phyloP scores from a whole-genome alignment of 2,797 vertebrate genomes.

The Coregonus ussuriensis region DNA sequence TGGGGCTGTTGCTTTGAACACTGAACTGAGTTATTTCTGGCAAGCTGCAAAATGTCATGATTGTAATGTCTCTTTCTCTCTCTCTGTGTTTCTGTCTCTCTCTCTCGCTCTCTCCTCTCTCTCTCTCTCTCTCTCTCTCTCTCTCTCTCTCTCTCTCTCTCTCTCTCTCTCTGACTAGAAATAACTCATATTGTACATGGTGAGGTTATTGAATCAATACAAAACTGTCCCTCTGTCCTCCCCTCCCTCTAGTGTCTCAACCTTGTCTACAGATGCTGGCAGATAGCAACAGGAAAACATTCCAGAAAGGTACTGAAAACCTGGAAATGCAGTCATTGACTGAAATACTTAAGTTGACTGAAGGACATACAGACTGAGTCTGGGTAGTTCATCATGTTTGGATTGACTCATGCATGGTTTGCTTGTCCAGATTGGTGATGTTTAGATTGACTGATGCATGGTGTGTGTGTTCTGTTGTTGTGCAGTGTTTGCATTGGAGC shows the following conservation, averaged over 20 bases:
- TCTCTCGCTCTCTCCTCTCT: neutral
- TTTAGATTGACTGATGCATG: neutral
- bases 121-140: neutral
- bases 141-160: neutral
- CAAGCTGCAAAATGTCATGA: neutral
- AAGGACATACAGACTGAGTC: neutral
- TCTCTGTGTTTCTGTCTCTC: neutral
- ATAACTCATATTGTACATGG: neutral
- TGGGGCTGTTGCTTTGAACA: neutral
- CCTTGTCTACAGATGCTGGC: slow-evolving; percentile 91
- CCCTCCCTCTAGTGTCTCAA: slow-evolving; percentile 78
- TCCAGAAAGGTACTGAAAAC: slow-evolving; percentile 82
- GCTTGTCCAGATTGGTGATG: neutral
- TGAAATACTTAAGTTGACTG: neutral
- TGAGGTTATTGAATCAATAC: neutral
- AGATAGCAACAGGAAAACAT: slow-evolving; percentile 79
- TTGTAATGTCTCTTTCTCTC: neutral
- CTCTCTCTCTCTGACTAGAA: neutral
- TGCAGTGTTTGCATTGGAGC: slow-evolving; percentile 69
- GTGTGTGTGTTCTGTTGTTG: neutral
- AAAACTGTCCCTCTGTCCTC: neutral
- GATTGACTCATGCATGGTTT: neutral
- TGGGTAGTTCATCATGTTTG: neutral
- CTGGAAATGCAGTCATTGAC: neutral
- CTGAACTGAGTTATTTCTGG: neutral